phyloP scores from a whole-genome alignment of 2,113 vertebrate species.

The Polypterus senegalus region DNA sequence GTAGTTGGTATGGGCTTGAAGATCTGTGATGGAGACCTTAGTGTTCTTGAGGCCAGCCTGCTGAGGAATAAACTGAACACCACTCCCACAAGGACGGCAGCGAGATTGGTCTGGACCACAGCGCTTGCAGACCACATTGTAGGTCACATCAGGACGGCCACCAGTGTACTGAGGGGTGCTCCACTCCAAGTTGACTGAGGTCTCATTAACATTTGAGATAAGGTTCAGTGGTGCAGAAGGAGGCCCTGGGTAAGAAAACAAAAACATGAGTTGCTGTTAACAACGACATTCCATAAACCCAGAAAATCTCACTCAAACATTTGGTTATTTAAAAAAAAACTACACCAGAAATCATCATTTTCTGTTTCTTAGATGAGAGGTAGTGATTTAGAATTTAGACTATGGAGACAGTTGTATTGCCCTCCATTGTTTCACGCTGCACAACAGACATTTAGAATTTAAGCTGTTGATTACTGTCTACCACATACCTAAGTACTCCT shows the following conservation, averaged over 20 bases:
- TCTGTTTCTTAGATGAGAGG: too few relatives aligned
- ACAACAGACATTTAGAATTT: too few relatives aligned
- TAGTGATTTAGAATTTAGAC: too few relatives aligned
- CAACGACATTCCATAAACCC: not conserved
- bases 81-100: conserved; percentile 78
- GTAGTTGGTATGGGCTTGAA: conserved; percentile 95
- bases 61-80: conserved; percentile 85
- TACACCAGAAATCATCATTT: not conserved
- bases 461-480: too few relatives aligned
- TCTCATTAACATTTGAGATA: conserved; percentile 96
- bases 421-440: too few relatives aligned
- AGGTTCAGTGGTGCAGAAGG: conserved; percentile 83
- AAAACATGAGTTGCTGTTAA: not conserved
- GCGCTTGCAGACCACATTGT: conserved; percentile 84
- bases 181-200: conserved; percentile 93
- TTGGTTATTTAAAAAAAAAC: too few relatives aligned
- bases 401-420: too few relatives aligned
- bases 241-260: conserved; percentile 55
- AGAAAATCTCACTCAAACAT: too few relatives aligned
- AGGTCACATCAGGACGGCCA: conserved; percentile 81
- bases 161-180: conserved; percentile 73
- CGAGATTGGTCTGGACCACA: conserved; percentile 63
- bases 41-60: conserved; percentile 73
- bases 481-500: too few relatives aligned
- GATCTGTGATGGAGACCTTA: conserved; percentile 84